Conservation (phyloP, 2,113 vertebrate species). For the Brachirus orientalis region DNA sequence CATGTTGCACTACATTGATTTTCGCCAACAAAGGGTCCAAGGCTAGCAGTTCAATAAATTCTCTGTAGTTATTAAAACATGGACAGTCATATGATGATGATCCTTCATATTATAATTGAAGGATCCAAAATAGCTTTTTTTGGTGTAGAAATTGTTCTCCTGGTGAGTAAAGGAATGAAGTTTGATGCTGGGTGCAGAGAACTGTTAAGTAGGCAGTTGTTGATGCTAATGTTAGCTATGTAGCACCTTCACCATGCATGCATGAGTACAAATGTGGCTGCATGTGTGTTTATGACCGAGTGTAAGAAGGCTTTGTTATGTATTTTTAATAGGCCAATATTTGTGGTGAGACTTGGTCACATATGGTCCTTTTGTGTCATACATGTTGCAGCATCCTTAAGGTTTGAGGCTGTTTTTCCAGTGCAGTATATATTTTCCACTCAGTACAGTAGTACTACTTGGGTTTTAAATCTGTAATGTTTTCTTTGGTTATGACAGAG, state of each 20-base stretch:
- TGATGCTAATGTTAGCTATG: not conserved
- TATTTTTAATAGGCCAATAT: slow-evolving; percentile 20
- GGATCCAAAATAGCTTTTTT: too few species aligned
- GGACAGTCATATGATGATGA: not conserved
- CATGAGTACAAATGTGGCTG: slow-evolving; percentile 41
- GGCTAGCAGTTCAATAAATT: too few species aligned
- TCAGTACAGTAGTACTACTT: not conserved
- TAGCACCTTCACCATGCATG: slow-evolving; percentile 62
- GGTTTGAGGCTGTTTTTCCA: not conserved
- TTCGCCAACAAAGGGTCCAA: too few species aligned
- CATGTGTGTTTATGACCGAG: slow-evolving; percentile 34
- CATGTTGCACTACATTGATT: too few species aligned
- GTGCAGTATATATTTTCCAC: not conserved
- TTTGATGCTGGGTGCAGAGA: not conserved
- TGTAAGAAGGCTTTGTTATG: slow-evolving; percentile 1
- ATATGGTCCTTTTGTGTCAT: slow-evolving; percentile 10
- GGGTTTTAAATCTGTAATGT: not conserved
- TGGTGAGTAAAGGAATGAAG: not conserved
- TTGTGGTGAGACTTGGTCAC: slow-evolving; percentile 32
- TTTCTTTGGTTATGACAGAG: not conserved
- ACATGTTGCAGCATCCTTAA: slow-evolving; percentile 33
- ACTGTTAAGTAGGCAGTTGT: not conserved
- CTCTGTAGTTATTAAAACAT: too few species aligned
- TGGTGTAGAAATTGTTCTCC: too few species aligned
- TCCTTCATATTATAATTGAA: too few species aligned